Percentiles rank a stretch among this genome's conserved stretches.
Conservation (phyloP, 2,888 invertebrate species). For the Formica aserva region DNA sequence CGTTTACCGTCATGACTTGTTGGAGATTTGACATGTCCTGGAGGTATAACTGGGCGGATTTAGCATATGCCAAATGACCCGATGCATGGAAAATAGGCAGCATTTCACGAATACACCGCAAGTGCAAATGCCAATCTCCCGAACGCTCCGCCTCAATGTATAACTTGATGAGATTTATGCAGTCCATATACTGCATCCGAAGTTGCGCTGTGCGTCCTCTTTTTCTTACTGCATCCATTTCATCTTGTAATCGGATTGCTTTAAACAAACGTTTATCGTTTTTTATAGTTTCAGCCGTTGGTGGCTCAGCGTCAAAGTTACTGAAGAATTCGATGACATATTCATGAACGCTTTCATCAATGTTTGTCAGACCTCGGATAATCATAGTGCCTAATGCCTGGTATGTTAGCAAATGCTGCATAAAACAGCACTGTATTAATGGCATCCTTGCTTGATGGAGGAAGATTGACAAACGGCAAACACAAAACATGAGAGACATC, state of each 20-base stretch:
- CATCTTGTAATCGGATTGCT: background rate
- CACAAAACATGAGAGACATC: too few species aligned
- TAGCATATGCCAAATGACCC: background rate
- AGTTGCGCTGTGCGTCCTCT: constrained; percentile 55
- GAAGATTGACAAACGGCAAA: constrained; percentile 57
- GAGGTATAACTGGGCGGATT: background rate
- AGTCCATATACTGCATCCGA: constrained; percentile 56
- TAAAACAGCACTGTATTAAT: constrained; percentile 50
- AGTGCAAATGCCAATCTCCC: constrained; percentile 66
- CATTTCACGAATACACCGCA: background rate
- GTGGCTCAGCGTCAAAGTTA: too few species aligned
- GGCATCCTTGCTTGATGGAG: constrained; percentile 48
- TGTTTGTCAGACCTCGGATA: background rate
- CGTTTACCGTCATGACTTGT: background rate
- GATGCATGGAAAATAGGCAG: background rate
- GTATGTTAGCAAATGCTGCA: constrained; percentile 55
- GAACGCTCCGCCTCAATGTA: background rate
- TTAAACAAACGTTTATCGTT: background rate
- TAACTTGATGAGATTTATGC: constrained; percentile 28
- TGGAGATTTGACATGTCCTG: background rate
- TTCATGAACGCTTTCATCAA: constrained; percentile 25
- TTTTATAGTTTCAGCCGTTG: too few species aligned
- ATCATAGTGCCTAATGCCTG: too few species aligned
- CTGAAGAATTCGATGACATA: background rate
- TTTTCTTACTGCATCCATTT: constrained; percentile 5